Percentiles rank a stretch among this genome's conserved stretches.
phyloP scores from a whole-genome alignment of 2,888 invertebrate species.

The Lepidocyrtoides sp. region DNA sequence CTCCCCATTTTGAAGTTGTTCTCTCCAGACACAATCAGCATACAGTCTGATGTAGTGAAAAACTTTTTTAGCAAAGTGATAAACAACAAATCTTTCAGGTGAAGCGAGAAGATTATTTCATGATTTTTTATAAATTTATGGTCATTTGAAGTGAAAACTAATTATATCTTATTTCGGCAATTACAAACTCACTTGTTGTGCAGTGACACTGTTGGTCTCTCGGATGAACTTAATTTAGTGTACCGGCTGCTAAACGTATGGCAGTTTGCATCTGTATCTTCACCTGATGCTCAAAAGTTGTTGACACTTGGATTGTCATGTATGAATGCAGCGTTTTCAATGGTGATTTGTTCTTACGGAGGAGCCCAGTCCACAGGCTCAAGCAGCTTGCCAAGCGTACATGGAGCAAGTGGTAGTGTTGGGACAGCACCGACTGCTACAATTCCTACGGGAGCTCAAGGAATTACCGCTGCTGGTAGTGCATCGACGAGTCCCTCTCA shows the following conservation, averaged over 20 bases:
- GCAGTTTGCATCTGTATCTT: constrained; percentile 81
- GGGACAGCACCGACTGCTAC: not conserved
- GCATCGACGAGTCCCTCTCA: constrained; percentile 55
- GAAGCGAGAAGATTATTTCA: not conserved
- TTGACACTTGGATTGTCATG: constrained; percentile 81
- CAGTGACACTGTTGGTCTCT: constrained; percentile 64
- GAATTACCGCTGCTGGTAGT: not conserved
- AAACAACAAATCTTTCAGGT: constrained; percentile 75
- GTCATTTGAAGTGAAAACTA: too few species aligned
- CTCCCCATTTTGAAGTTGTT: constrained; percentile 81
- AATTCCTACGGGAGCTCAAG: not conserved
- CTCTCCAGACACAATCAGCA: constrained; percentile 72
- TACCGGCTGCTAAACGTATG: constrained; percentile 82
- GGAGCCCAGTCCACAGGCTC: constrained; percentile 24
- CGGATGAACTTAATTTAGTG: constrained; percentile 84
- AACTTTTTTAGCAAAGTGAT: constrained; percentile 76
- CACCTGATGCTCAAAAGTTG: constrained; percentile 82
- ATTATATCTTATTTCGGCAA: too few species aligned
- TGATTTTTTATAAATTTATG: not conserved
- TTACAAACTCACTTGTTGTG: not conserved
- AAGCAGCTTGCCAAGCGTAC: constrained; percentile 15
- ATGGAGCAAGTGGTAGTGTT: constrained; percentile 24
- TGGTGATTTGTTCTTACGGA: constrained; percentile 82
- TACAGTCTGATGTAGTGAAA: constrained; percentile 81
- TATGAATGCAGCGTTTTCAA: constrained; percentile 83